A percentile compares a stretch with the other conserved stretches of the same genome.
phyloP scores from a whole-genome alignment of 2,888 invertebrate species.

The Artemia sp. region DNA sequence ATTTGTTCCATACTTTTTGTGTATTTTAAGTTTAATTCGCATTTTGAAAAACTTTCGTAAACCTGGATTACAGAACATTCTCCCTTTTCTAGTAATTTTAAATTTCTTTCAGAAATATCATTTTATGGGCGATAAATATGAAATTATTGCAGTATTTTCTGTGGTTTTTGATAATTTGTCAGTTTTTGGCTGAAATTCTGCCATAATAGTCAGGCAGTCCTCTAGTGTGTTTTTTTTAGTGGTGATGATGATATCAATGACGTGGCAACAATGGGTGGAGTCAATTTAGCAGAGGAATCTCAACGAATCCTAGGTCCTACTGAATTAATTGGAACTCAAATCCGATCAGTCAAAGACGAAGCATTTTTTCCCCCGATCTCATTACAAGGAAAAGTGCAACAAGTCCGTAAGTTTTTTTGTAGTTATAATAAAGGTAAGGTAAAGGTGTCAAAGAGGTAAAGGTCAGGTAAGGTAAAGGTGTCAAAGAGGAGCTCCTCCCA shows the following conservation, averaged over 20 bases:
- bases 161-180: too few relatives aligned
- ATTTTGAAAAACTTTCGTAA: too few relatives aligned
- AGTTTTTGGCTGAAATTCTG: too few relatives aligned
- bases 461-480: neutral
- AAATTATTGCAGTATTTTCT: too few relatives aligned
- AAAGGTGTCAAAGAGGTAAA: neutral
- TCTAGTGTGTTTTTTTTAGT: constrained; percentile 32
- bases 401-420: constrained; percentile 40
- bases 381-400: constrained; percentile 57
- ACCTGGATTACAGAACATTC: too few relatives aligned
- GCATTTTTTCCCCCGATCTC: constrained; percentile 58
- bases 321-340: constrained; percentile 72
- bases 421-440: neutral
- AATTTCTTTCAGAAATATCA: too few relatives aligned
- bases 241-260: constrained; percentile 95
- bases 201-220: too few relatives aligned
- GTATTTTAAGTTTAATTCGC: too few relatives aligned
- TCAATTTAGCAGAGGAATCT: constrained; percentile 87
- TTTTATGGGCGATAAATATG: too few relatives aligned
- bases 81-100: too few relatives aligned
- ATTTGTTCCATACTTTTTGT: too few relatives aligned
- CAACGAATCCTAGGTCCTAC: constrained; percentile 81
- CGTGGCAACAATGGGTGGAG: constrained; percentile 97
- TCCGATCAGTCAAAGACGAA: constrained; percentile 82
- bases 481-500: neutral